These are phyloP conservation scores for Labeo catla DNA, from an alignment of 2,113 vertebrate genomes.

Conservation along the genomic window DNA sequence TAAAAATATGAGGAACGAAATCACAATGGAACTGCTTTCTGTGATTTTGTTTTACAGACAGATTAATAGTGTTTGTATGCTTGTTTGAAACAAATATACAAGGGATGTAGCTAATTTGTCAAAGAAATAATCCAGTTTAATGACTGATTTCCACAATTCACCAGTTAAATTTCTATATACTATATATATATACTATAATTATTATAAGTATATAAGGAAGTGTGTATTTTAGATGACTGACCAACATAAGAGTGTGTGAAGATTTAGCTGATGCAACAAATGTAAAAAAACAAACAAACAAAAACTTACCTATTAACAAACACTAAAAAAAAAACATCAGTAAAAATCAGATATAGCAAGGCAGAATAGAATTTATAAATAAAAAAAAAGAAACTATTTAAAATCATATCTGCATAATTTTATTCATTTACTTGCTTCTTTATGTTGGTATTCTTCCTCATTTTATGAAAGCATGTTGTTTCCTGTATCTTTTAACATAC, in stretches of 20 bases:
- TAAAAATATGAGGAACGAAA: not conserved
- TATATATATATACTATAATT: too few species aligned
- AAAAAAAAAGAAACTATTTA: not conserved
- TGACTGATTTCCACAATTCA: too few species aligned
- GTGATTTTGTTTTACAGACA: not conserved
- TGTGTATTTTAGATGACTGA: not conserved
- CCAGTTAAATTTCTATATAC: too few species aligned
- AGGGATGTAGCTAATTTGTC: not conserved
- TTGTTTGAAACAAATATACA: not conserved
- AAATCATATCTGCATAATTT: not conserved
- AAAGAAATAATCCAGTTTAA: not conserved
- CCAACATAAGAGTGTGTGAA: not conserved
- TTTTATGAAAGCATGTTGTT: not conserved
- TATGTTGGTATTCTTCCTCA: not conserved
- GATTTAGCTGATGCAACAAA: not conserved
- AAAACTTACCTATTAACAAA: too few species aligned
- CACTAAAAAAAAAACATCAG: too few species aligned
- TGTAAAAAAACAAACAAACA: too few species aligned
- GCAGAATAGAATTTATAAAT: not conserved
- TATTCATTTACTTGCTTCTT: not conserved
- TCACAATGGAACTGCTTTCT: not conserved
- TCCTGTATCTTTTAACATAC: not conserved
- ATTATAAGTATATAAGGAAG: too few species aligned
- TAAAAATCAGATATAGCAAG: not conserved
- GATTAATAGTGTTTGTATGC: not conserved